Conservation (phyloP, 2,113 vertebrate species). For the Isurus oxyrinchus region DNA sequence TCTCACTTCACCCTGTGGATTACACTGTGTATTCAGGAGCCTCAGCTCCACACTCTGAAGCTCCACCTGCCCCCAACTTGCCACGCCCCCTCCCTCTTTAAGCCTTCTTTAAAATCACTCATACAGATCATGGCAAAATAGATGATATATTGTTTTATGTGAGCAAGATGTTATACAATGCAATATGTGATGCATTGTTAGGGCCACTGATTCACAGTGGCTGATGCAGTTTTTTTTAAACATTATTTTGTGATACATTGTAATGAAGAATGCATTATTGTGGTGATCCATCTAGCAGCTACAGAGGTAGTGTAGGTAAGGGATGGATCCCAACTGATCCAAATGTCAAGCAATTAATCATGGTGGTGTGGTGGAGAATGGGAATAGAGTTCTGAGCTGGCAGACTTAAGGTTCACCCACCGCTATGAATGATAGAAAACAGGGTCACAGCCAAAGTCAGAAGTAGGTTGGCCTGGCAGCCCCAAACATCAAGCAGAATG, state of each 20-base stretch:
- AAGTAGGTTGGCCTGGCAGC: background rate
- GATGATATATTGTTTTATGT: background rate
- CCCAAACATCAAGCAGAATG: background rate
- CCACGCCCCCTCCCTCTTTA: background rate
- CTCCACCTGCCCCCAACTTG: no score
- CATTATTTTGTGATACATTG: background rate
- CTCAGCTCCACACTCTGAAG: background rate
- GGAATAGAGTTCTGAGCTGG: background rate
- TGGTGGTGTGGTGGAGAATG: background rate
- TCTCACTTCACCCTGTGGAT: background rate
- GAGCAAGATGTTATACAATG: background rate
- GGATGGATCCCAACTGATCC: background rate
- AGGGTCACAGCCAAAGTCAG: background rate
- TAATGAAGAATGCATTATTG: background rate
- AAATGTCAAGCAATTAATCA: background rate
- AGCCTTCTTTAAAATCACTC: background rate
- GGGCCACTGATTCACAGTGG: background rate
- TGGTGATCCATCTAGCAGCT: background rate
- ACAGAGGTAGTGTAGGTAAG: background rate
- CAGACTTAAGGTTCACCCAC: background rate
- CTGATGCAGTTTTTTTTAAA: background rate
- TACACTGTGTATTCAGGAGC: background rate
- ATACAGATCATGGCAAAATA: background rate
- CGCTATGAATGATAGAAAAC: background rate
- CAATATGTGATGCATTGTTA: background rate